Percentiles rank a stretch among this genome's conserved stretches.
phyloP scores from a whole-genome alignment of 2,113 vertebrate species.

The Thunnus thynnus region DNA sequence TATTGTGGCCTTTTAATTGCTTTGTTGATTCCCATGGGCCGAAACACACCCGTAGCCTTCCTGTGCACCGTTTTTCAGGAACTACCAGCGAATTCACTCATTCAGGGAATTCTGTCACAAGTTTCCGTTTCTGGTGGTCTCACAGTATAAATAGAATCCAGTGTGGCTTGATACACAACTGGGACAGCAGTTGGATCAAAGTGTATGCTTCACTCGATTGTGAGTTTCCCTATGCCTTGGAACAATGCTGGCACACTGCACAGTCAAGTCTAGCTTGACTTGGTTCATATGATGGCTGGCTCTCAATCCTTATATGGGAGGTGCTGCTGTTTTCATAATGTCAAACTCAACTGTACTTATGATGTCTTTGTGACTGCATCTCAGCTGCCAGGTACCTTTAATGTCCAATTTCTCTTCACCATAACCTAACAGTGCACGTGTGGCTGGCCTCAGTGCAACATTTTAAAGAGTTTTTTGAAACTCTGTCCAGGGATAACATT shows the following conservation, averaged over 20 bases:
- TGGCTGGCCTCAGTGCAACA: no score
- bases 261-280: not conserved
- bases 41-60: not conserved
- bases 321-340: not conserved
- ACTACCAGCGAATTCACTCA: not conserved
- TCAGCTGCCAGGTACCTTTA: not conserved
- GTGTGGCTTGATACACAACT: not conserved
- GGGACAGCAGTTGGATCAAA: not conserved
- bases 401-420: not conserved
- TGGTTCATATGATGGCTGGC: not conserved
- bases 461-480: no score
- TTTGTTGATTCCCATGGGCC: not conserved
- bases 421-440: not conserved
- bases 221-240: not conserved
- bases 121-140: not conserved
- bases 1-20: not conserved
- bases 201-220: not conserved
- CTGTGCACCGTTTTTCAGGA: not conserved
- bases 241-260: not conserved
- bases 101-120: not conserved
- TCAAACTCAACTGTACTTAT: not conserved
- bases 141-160: not conserved
- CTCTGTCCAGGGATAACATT: not conserved
- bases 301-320: not conserved
- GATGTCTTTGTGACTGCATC: not conserved